phyloP scores from a whole-genome alignment of 1,140 invertebrate genomes.

The Euwallacea fornicatus region DNA sequence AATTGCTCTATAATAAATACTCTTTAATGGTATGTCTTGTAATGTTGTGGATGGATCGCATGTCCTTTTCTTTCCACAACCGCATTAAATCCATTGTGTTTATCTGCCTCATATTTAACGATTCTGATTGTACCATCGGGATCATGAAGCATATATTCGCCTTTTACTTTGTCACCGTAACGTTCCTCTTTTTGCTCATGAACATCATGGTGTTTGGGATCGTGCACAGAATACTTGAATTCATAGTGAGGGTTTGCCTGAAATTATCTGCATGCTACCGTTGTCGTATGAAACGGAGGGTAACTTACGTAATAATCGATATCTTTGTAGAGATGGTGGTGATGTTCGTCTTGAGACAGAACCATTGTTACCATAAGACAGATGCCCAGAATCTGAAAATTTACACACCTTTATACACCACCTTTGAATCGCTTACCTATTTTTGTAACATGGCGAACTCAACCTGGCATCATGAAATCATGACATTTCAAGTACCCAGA shows the following conservation, averaged over 20 bases:
- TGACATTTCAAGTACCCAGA: too few relatives aligned
- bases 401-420: too few relatives aligned
- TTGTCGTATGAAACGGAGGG: neutral
- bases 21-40: conserved; percentile 15
- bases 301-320: conserved; percentile 35
- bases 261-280: neutral
- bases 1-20: neutral
- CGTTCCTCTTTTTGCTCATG: conserved; percentile 44
- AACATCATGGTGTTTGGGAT: conserved; percentile 56
- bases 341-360: neutral
- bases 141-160: conserved; percentile 52
- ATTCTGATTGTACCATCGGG: conserved; percentile 62
- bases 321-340: conserved; percentile 20
- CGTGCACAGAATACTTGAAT: conserved; percentile 47
- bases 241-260: conserved; percentile 38
- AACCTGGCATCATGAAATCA: too few relatives aligned
- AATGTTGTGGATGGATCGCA: conserved; percentile 23
- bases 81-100: conserved; percentile 61
- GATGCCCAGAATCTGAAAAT: too few relatives aligned
- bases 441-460: too few relatives aligned
- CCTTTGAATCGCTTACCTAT: too few relatives aligned
- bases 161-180: conserved; percentile 39
- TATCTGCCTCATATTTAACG: conserved; percentile 62
- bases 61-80: conserved; percentile 30
- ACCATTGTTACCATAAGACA: neutral